Conservation (phyloP, 2,888 invertebrate genomes). For the Andrena bucephala region DNA sequence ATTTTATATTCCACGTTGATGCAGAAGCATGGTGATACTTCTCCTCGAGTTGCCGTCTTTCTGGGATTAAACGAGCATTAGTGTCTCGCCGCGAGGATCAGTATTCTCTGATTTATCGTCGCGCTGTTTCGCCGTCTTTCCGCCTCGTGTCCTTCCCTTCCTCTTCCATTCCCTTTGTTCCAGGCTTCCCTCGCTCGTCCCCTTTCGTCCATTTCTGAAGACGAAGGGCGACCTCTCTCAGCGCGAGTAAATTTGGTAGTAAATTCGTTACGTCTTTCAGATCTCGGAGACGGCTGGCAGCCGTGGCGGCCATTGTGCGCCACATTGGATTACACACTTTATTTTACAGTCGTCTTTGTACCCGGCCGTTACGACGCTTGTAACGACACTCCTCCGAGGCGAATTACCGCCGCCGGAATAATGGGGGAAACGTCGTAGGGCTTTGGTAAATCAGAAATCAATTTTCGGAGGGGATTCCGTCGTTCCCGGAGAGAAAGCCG, state of each 20-base stretch:
- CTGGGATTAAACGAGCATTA: conserved; percentile 67
- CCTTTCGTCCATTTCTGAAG: background rate
- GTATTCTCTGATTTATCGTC: conserved; percentile 67
- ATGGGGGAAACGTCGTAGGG: conserved; percentile 4
- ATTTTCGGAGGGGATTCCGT: conserved; percentile 8
- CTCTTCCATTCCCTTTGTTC: background rate
- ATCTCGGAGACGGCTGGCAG: conserved; percentile 17
- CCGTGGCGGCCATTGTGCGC: conserved; percentile 9
- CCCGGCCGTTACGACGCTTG: conserved; percentile 14
- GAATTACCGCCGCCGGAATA: conserved; percentile 10
- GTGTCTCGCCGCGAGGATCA: conserved; percentile 52
- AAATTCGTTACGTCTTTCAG: conserved; percentile 41
- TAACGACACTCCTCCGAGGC: background rate
- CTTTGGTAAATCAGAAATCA: conserved; percentile 28
- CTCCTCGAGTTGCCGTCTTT: conserved; percentile 34
- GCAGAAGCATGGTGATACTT: conserved; percentile 33
- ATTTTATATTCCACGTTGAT: conserved; percentile 66
- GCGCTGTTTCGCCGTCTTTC: conserved; percentile 8
- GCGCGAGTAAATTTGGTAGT: conserved; percentile 40
- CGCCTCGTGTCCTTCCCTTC: background rate
- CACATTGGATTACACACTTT: conserved; percentile 43
- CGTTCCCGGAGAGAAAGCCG: background rate
- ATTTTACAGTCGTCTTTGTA: conserved; percentile 39
- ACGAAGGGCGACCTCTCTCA: background rate
- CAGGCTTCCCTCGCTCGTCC: background rate